Evolutionary conservation across 2,113 vertebrate genomes (phyloP), one percentile per base, ranked within the genome.

Genomic region (Calcarius ornatus): DNA sequence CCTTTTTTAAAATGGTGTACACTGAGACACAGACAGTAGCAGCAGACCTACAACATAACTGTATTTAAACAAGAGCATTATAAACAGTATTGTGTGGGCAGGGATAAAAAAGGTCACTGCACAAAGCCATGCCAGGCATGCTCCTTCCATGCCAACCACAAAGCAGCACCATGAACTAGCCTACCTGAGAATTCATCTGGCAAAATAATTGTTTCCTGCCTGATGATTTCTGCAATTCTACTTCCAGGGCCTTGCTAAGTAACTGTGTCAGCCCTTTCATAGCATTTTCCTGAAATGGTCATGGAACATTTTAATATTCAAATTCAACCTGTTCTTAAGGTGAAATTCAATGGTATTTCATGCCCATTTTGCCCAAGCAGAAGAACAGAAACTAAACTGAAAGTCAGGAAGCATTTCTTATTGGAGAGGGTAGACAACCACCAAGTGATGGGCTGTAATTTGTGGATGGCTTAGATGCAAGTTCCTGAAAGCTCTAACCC

Each of bases 191-290:
- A 80, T 15, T 45, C 30, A 80, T 11, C 81, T 68, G n/a, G 35
- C 57, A 50, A 76, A 80, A 45, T 4, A 25, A 6, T 7, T 40
- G 10, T 21, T 68, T 63, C 73, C 28, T n/a, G 50, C 11, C 27
- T 3, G 3, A 2, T 38, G 5, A n/a, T 19, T 70, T 79, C 33
- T n/a, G 50, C 0, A 1, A 23, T 51, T 73, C 45, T 64, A 37
- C 56, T 60, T 70, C 40, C 66, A 86, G 45, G 4, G 56, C 24
- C 23, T 37, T 5, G 27, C n/a, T 43, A 61, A 68, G 12, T 37
- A 63, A 63, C 31, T 14, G 12, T 6, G 7, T 25, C 57, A 66
- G 22, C 47, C 45, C 37, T 61, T 63, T 4, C n/a, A 90, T 11
- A 53, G 13, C 16, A 14, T 64, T 54, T 48, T 84, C 10, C 30